A percentile compares a stretch with the other conserved stretches of the same genome.
Evolutionary conservation across 2,113 vertebrate species (phyloP).

Genomic region (Leucopternis melanops): DNA sequence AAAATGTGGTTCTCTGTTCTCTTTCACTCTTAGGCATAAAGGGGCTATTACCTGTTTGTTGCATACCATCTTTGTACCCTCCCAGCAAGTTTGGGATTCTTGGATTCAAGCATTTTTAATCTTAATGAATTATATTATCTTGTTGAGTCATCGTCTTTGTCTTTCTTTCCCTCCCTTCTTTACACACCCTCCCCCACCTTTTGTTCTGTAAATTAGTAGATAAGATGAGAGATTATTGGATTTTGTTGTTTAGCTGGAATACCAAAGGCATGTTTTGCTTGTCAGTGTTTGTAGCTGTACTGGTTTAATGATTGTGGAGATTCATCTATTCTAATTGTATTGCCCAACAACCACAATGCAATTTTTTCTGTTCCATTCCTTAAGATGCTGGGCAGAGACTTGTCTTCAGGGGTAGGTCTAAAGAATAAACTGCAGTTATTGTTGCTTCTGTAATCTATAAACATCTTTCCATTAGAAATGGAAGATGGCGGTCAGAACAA

Average conservation of each 20-base stretch:
- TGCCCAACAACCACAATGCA: background rate
- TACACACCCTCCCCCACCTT: background rate
- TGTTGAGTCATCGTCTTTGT: background rate
- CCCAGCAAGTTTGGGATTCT: background rate
- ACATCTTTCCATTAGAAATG: background rate
- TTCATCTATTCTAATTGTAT: background rate
- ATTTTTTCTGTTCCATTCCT: background rate
- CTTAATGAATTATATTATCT: background rate
- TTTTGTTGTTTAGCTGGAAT: background rate
- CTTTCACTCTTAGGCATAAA: conserved; percentile 8
- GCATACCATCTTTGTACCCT: background rate
- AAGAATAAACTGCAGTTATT: background rate
- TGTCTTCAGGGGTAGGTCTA: background rate
- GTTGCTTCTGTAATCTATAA: background rate
- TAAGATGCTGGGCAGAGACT: background rate
- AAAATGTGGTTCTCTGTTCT: background rate
- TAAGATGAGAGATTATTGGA: background rate
- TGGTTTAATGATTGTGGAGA: background rate
- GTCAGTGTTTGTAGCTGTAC: background rate
- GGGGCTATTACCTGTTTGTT: background rate
- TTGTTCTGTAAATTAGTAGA: background rate
- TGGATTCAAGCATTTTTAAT: background rate
- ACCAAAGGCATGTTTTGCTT: background rate
- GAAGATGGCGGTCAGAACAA: background rate
- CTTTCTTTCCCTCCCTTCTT: background rate